phyloP scores from a whole-genome alignment of 2,888 invertebrate genomes.

The Tolmerus cingulatus region DNA sequence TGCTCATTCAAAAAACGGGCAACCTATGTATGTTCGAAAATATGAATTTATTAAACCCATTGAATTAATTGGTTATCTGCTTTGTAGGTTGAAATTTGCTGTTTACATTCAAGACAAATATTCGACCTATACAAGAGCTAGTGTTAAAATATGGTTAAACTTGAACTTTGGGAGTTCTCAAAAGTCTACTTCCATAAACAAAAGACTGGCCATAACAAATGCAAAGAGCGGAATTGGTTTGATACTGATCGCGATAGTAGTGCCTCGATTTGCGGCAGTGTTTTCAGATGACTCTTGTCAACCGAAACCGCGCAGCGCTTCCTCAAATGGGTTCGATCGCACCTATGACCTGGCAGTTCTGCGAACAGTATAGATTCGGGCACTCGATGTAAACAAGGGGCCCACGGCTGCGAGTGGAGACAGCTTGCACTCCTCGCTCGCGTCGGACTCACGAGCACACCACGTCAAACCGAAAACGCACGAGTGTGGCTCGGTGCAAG shows the following conservation, averaged over 20 bases:
- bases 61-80: too few species aligned
- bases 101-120: too few species aligned
- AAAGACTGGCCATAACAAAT: not conserved
- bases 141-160: not conserved
- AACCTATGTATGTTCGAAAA: too few species aligned
- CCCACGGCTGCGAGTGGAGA: not conserved
- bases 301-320: not conserved
- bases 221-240: not conserved
- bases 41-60: too few species aligned
- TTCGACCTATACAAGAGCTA: too few species aligned
- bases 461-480: not conserved
- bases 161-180: not conserved
- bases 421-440: not conserved
- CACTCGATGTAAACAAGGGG: not conserved
- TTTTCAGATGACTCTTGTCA: not conserved
- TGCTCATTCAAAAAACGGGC: too few species aligned
- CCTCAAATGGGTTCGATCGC: not conserved
- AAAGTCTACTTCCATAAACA: too few species aligned
- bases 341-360: not conserved
- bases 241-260: not conserved
- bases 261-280: not conserved
- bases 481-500: not conserved
- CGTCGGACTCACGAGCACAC: not conserved
- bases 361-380: constrained; percentile 4
- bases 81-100: too few species aligned